Conservation (phyloP, 1,140 invertebrate genomes). For the Drosophila virilis region DNA sequence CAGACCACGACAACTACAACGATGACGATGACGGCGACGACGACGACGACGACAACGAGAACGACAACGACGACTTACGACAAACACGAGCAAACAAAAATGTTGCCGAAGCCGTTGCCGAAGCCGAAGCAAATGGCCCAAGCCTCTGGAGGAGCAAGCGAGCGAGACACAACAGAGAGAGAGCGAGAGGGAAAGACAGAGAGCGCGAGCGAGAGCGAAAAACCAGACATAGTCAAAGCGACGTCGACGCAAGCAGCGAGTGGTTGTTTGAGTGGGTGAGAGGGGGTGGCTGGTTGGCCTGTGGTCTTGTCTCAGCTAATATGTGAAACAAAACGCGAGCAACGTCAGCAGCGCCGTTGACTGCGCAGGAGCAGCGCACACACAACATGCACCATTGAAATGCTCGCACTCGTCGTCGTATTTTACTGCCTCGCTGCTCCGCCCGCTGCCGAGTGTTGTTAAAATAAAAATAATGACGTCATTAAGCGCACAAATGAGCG, state of each 20-base stretch:
- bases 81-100: slow-evolving; percentile 73
- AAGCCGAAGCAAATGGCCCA: slow-evolving; percentile 46
- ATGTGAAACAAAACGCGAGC: slow-evolving; percentile 53
- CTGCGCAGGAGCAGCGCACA: slow-evolving; percentile 52
- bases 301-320: slow-evolving; percentile 55
- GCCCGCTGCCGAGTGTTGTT: slow-evolving; percentile 58
- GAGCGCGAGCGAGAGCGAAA: slow-evolving; percentile 29
- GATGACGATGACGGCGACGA: slow-evolving; percentile 8
- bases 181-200: slow-evolving; percentile 9
- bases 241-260: slow-evolving; percentile 67
- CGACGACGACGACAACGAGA: slow-evolving; percentile 18
- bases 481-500: slow-evolving; percentile 81
- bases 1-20: slow-evolving; percentile 48
- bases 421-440: slow-evolving; percentile 47
- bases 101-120: slow-evolving; percentile 58
- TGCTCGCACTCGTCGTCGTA: slow-evolving; percentile 47
- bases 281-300: slow-evolving; percentile 27
- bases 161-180: slow-evolving; percentile 51
- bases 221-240: slow-evolving; percentile 45
- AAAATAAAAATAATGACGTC: slow-evolving; percentile 83
- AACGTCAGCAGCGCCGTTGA: slow-evolving; percentile 32
- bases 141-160: slow-evolving; percentile 63
- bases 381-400: slow-evolving; percentile 47
- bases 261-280: slow-evolving; percentile 46
- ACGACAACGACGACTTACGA: slow-evolving; percentile 60